A percentile compares a stretch with the other conserved stretches of the same genome.
Conservation (phyloP, 2,113 vertebrate species). For the Cromileptes altivelis region DNA sequence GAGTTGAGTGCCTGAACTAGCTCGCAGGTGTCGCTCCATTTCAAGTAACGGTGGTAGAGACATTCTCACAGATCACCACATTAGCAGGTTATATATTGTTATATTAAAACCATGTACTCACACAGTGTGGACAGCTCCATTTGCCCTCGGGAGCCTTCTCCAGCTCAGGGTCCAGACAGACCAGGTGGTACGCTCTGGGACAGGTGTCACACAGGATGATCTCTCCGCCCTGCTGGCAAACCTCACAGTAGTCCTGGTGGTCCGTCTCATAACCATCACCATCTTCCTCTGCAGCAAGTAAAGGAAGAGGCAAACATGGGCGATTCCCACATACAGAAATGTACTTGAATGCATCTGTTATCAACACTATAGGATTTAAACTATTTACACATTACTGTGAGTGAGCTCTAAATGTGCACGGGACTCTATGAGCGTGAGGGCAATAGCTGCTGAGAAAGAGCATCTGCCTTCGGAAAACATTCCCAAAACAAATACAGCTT, state of each 20-base stretch:
- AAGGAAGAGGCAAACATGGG: conserved; percentile 1
- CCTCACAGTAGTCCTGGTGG: conserved; percentile 99
- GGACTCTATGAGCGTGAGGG: background rate
- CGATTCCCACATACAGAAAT: background rate
- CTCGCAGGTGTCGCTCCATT: no score
- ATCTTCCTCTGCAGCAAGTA: conserved; percentile 88
- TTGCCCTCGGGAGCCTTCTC: conserved; percentile 98
- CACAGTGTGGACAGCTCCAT: conserved; percentile 99
- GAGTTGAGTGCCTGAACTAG: no score
- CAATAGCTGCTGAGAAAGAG: conserved; percentile 10
- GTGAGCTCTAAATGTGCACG: background rate
- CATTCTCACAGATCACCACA: background rate
- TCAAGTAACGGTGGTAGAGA: no score
- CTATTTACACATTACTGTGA: background rate
- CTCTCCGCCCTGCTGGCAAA: conserved; percentile 98
- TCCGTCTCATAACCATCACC: conserved; percentile 98
- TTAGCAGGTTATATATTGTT: no score
- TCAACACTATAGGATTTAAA: background rate
- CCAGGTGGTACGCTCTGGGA: conserved; percentile 96
- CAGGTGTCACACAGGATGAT: conserved; percentile 99
- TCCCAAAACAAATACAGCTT: conserved; percentile 50
- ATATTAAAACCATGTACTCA: conserved; percentile 78
- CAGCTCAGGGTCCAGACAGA: conserved; percentile 97
- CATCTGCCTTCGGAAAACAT: conserved; percentile 30
- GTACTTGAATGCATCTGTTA: background rate